phyloP scores from a whole-genome alignment of 2,888 invertebrate species.

The Bembecia ichneumoniformis region DNA sequence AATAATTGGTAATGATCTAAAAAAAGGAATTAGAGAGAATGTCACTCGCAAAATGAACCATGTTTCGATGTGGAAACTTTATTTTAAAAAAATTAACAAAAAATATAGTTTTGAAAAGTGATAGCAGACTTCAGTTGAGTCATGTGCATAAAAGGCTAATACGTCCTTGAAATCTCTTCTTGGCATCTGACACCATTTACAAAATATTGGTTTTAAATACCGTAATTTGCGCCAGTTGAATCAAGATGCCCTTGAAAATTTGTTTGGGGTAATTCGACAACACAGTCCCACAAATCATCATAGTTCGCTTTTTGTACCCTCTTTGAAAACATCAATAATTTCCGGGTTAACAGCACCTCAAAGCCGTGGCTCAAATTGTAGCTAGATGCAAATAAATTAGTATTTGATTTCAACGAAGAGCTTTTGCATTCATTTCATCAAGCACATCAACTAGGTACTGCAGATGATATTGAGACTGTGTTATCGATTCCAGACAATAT shows the following conservation, averaged over 20 bases:
- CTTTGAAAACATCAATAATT: conserved; percentile 2
- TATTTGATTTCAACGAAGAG: neutral
- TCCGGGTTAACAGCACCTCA: neutral
- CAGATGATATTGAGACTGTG: neutral
- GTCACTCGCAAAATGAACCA: conserved; percentile 8
- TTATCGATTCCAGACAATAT: neutral
- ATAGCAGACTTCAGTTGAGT: neutral
- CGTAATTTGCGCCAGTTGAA: neutral
- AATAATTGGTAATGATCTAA: conserved; percentile 11
- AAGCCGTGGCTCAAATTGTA: neutral
- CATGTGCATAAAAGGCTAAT: conserved; percentile 7
- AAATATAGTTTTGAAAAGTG: conserved; percentile 4
- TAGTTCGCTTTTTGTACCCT: conserved; percentile 1
- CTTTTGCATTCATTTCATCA: neutral
- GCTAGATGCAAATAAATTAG: neutral
- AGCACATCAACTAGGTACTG: neutral
- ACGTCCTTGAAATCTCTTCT: conserved; percentile 3
- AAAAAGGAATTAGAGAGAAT: conserved; percentile 10
- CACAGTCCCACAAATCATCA: conserved; percentile 1
- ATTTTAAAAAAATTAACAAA: conserved; percentile 4
- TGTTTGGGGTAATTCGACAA: conserved; percentile 3
- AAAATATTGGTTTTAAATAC: conserved; percentile 2
- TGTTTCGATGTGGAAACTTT: conserved; percentile 3
- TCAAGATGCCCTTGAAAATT: conserved; percentile 5
- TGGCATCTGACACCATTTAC: conserved; percentile 3